Percentiles rank a stretch among this genome's conserved stretches.
Conservation (phyloP, 2,113 vertebrate species). For the Emydocephalus ijimae region DNA sequence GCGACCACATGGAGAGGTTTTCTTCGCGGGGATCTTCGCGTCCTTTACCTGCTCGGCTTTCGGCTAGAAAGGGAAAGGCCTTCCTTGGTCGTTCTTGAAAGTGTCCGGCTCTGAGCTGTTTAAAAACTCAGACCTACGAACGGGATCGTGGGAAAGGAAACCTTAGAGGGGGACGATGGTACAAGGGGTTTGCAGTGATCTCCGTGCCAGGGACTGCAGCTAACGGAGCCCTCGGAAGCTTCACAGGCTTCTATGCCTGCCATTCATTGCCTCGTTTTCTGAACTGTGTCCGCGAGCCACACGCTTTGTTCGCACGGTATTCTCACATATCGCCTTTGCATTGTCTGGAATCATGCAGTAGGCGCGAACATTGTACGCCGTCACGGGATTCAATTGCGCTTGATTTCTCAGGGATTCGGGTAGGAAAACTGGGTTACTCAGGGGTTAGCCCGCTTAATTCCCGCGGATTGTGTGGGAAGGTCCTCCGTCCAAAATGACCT, state of each 20-base stretch:
- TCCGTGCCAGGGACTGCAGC: background rate
- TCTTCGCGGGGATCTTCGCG: background rate
- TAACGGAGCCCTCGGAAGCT: background rate
- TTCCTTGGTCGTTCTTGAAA: background rate
- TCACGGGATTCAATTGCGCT: background rate
- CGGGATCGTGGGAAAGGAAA: background rate
- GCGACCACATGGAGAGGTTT: background rate
- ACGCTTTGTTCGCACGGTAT: background rate
- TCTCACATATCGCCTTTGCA: background rate
- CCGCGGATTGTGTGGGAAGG: conserved; percentile 94
- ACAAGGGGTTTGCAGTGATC: background rate
- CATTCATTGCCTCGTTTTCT: background rate
- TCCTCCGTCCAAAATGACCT: conserved; percentile 87
- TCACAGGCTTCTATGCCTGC: background rate
- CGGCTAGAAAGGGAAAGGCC: background rate
- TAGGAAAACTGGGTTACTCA: background rate
- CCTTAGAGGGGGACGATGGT: no score
- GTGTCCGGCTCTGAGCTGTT: background rate
- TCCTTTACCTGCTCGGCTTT: background rate
- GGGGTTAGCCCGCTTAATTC: conserved; percentile 92
- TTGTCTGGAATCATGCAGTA: background rate
- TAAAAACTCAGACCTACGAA: background rate
- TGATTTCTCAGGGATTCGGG: background rate
- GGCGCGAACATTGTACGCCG: background rate
- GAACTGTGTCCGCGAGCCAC: background rate